Conservation (phyloP, 1,140 invertebrate genomes). For the Calycopis cecrops region DNA sequence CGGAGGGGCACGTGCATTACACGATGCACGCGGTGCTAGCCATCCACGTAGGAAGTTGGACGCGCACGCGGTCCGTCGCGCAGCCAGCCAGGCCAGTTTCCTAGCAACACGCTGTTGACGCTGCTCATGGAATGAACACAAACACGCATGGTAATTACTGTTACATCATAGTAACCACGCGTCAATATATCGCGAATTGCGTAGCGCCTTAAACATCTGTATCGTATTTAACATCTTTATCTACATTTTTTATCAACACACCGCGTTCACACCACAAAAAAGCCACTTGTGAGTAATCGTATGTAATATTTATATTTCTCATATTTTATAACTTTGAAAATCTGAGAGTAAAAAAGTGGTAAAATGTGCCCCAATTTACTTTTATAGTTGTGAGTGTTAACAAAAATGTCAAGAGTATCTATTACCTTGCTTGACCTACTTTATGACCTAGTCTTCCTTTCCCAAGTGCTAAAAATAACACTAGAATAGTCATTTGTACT, state of each 20-base stretch:
- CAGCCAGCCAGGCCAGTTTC: conserved; percentile 51
- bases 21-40: conserved; percentile 51
- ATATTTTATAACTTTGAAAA: conserved; percentile 10
- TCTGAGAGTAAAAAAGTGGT: no score
- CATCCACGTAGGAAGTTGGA: conserved; percentile 60
- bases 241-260: conserved; percentile 21
- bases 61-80: conserved; percentile 57
- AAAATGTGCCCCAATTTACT: no score
- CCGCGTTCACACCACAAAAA: neutral
- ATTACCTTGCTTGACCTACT: conserved; percentile 55
- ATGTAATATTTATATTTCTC: neutral
- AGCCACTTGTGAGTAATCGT: conserved; percentile 25
- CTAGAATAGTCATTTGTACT: no score
- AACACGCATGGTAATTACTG: conserved; percentile 64
- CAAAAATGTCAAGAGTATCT: conserved; percentile 21
- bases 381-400: no score
- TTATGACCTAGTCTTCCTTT: conserved; percentile 44
- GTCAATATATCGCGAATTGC: conserved; percentile 42
- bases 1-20: conserved; percentile 52
- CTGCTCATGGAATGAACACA: conserved; percentile 66
- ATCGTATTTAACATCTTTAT: conserved; percentile 22
- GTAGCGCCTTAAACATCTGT: conserved; percentile 39
- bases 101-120: conserved; percentile 73
- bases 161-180: conserved; percentile 60
- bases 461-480: conserved; percentile 48